Percentiles rank a stretch among this genome's conserved stretches.
These are phyloP conservation scores for Neoseiulus cucumeris DNA, from an alignment of 1,140 invertebrate species.

Conservation along the genomic window DNA sequence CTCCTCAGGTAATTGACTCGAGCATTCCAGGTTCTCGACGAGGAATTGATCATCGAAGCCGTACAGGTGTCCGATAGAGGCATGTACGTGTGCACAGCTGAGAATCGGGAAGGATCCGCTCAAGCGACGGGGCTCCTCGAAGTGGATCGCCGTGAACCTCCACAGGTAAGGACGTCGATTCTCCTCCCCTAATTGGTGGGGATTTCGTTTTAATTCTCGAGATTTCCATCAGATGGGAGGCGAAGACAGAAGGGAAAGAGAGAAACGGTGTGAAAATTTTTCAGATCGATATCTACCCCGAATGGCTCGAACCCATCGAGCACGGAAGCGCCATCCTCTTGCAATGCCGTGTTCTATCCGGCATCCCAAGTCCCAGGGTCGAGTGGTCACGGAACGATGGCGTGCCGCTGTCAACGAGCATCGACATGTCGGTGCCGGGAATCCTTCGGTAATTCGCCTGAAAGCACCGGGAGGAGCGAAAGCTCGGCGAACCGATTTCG, in stretches of 20 bases:
- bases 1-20: too few relatives aligned
- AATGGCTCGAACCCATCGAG: conserved; percentile 36
- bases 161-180: neutral
- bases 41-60: conserved; percentile 23
- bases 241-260: too few relatives aligned
- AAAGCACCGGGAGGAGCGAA: too few relatives aligned
- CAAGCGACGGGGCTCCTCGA: conserved; percentile 52
- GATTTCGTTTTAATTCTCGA: too few relatives aligned
- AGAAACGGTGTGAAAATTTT: too few relatives aligned
- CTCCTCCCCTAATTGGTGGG: neutral
- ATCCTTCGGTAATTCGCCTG: conserved; percentile 45
- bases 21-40: neutral
- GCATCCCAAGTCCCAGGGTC: conserved; percentile 51
- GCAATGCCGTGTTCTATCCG: conserved; percentile 50
- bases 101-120: conserved; percentile 33
- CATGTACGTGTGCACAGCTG: conserved; percentile 50
- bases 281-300: conserved; percentile 59
- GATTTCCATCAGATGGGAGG: too few relatives aligned
- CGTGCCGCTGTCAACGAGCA: conserved; percentile 38
- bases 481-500: too few relatives aligned
- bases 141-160: conserved; percentile 52
- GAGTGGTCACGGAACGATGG: conserved; percentile 53
- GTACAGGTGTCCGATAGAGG: conserved; percentile 52
- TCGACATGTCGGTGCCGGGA: conserved; percentile 42
- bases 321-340: conserved; percentile 45